Evolutionary conservation across 2,888 invertebrate genomes (phyloP), one percentile per base, ranked within the genome.

Genomic region (Caenorhabditis japonica): DNA sequence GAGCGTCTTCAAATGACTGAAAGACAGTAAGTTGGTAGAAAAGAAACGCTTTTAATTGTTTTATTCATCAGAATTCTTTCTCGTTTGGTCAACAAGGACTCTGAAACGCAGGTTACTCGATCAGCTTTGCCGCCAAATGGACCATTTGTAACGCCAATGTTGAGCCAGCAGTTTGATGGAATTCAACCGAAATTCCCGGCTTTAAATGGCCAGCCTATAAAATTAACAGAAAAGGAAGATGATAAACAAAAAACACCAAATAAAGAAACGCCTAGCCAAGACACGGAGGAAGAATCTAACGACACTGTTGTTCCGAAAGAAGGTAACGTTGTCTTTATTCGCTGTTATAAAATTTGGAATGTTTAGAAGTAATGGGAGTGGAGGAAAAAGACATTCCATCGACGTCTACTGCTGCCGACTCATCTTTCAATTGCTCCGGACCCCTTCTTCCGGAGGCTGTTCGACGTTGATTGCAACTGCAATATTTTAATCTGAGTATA

Each of bases 1-100:
- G 97, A 97, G 89, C 92, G 97, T 70, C 91, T 99, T 81, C 95
- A 96, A 90, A 97, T 99, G 96, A 96, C 96, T 0, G 99, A 99
- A 90, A 91, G 97, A 77, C 61, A 73, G 85, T 82, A 41, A 58
- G 81, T 80, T 25, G 8, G 12, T 41, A 10, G 13, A n/a, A n/a
- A n/a, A n/a, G n/a, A n/a, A n/a, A n/a, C n/a, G n/a, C n/a, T n/a
- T n/a, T n/a, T n/a, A n/a, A n/a, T n/a, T n/a, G n/a, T n/a, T n/a
- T n/a, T n/a, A n/a, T n/a, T n/a, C n/a, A n/a, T 25, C 60, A 84
- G 83, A 49, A 85, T 88, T 41, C 76, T 87, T 33, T 80, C 79
- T n/a, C 83, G 87, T 2, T 64, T 87, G 52, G 85, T 84, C 2
- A 77, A 79, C n/a, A 86, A 86, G 69, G 87, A 87, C 53, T 56